Evolutionary conservation across 2,113 vertebrate genomes (phyloP).

Genomic region (Malurus cyaneus): DNA sequence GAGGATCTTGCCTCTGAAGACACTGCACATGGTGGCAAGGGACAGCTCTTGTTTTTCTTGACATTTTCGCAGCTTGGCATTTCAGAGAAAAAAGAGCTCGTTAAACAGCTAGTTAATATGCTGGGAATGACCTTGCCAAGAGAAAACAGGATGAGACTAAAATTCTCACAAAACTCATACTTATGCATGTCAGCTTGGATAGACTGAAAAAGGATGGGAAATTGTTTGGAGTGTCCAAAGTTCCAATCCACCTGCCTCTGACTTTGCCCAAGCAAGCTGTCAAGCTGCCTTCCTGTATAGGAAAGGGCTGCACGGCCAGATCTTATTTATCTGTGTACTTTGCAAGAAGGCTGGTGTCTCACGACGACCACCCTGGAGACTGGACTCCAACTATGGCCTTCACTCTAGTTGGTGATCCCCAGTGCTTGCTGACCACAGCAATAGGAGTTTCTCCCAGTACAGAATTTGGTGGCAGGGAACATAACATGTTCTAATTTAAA

Average conservation of each 20-base stretch:
- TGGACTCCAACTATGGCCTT: background rate
- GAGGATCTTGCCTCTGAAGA: slow-evolving; percentile 19
- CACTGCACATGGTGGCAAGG: background rate
- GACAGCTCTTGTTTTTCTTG: slow-evolving; percentile 15
- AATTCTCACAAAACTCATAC: background rate
- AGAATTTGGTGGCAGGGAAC: background rate
- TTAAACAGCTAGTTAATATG: slow-evolving; percentile 14
- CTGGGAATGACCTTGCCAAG: slow-evolving; percentile 13
- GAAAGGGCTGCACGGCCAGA: background rate
- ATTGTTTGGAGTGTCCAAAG: background rate
- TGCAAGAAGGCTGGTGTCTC: background rate
- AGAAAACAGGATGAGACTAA: background rate
- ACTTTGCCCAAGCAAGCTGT: background rate
- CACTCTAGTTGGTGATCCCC: background rate
- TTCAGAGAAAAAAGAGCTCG: background rate
- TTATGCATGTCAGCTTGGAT: background rate
- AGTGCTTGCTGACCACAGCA: background rate
- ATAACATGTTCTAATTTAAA: background rate
- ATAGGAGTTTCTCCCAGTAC: background rate
- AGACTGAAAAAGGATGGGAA: background rate
- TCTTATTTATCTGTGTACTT: background rate
- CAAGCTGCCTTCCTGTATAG: background rate
- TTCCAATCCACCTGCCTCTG: background rate
- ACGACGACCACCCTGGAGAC: background rate
- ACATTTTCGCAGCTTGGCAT: slow-evolving; percentile 28